phyloP scores from a whole-genome alignment of 92 coral and sea anemone genomes.

The Bergia puertoricense region DNA sequence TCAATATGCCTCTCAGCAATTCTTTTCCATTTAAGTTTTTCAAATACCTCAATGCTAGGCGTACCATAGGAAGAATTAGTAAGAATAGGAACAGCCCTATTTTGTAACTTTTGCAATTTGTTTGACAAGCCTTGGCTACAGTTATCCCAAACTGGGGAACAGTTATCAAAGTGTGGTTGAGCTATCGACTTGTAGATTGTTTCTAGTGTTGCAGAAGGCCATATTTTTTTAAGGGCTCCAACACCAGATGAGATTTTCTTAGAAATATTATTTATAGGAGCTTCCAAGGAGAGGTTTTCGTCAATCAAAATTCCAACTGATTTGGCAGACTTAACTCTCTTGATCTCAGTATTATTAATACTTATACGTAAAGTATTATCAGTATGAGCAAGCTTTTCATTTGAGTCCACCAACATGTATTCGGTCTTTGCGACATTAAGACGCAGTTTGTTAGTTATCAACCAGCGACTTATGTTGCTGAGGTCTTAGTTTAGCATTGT shows the following conservation, averaged over 20 bases:
- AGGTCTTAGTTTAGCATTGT: constrained; percentile 27
- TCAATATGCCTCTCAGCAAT: neutral
- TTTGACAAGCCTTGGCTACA: neutral
- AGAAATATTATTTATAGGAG: constrained; percentile 17
- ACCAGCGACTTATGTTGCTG: constrained; percentile 29
- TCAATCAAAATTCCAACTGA: neutral
- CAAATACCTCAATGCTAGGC: neutral
- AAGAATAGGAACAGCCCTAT: constrained; percentile 36
- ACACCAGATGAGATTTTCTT: constrained; percentile 14
- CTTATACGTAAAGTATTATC: neutral
- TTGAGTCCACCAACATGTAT: constrained; percentile 44
- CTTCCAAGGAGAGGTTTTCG: constrained; percentile 41
- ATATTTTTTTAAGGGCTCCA: constrained; percentile 5
- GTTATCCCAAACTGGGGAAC: constrained; percentile 44
- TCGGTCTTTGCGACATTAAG: constrained; percentile 42
- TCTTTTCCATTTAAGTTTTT: constrained; percentile 12
- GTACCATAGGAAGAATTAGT: constrained; percentile 7
- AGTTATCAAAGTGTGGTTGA: constrained; percentile 44
- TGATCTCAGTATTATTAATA: neutral
- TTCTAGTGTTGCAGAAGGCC: neutral
- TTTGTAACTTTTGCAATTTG: constrained; percentile 43
- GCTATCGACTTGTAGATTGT: constrained; percentile 22
- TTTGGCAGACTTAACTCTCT: no score
- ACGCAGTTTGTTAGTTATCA: constrained; percentile 47
- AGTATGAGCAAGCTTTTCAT: constrained; percentile 31